Evolutionary conservation across 2,888 invertebrate genomes (phyloP), one percentile per base, ranked within the genome.

Genomic region (Lathronympha strigana): DNA sequence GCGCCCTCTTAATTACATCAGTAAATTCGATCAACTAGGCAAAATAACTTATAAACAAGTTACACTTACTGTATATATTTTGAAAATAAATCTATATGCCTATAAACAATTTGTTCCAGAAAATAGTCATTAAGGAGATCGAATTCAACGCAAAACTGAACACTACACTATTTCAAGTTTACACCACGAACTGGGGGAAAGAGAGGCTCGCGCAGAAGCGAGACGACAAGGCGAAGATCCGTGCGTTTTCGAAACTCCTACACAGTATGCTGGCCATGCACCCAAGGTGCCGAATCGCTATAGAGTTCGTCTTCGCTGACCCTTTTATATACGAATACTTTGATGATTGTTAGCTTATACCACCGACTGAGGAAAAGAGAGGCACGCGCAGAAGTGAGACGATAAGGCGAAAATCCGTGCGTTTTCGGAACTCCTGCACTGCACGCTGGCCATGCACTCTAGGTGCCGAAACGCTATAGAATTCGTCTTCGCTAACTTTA

Each of bases 241-340:
- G 49, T 2, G 19, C 36, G 4, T 67, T 87, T 3, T 13, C 63
- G 9, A 54, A 25, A 0, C 67, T 88, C 40, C 68, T 88, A 47
- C 57, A 77, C 21, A 66, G 80, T 68, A 88, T 89, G 86, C 71
- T 89, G 66, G 53, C 64, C 0, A 43, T 87, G 17, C 70, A 84
- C 55, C 87, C 88, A 0, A 68, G 67, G 0, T 5, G 68, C 2
- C 77, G 89, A 49, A 8, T 82, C 21, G 67, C 80, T 9, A 83
- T 87, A 31, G 81, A 82, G 58, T 81, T 77, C 67, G 81, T 81
- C 11, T 79, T 70, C 19, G 70, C 72, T 0, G 71, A 80, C 61
- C 72, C 76, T 9, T 87, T 88, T 69, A 71, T 85, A 62, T 74
- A 75, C 19, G 61, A 75, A 45, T 51, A 28, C 15, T 67, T 50